phyloP scores from a whole-genome alignment of 2,888 invertebrate genomes.

The Cheilosia soror region DNA sequence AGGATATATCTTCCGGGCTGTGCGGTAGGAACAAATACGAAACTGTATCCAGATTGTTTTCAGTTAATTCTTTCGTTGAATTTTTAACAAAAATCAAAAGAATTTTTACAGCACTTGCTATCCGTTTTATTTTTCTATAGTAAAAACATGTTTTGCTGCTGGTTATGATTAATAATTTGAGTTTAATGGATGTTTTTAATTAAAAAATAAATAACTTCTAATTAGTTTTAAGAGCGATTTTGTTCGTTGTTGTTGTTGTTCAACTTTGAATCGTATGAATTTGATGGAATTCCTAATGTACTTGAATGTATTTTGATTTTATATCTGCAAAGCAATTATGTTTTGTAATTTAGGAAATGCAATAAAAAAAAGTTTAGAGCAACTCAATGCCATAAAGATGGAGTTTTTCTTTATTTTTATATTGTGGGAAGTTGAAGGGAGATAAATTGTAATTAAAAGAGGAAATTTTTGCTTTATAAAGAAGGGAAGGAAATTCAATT shows the following conservation, averaged over 20 bases:
- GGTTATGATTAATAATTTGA: slow-evolving; percentile 57
- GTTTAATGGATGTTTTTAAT: slow-evolving; percentile 59
- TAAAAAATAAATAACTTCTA: slow-evolving; percentile 57
- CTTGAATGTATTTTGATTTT: slow-evolving; percentile 8
- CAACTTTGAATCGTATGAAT: neutral
- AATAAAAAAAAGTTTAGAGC: neutral
- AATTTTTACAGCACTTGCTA: too few relatives aligned
- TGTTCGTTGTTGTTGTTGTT: neutral
- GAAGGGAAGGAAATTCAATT: too few relatives aligned
- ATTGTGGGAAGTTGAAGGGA: neutral
- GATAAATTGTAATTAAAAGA: too few relatives aligned
- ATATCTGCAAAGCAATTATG: slow-evolving; percentile 4
- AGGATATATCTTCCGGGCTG: slow-evolving; percentile 24
- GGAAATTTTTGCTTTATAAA: too few relatives aligned
- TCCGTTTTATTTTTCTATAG: too few relatives aligned
- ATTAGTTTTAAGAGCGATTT: slow-evolving; percentile 35
- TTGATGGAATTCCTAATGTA: slow-evolving; percentile 14
- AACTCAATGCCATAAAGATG: neutral
- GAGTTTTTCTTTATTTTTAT: neutral
- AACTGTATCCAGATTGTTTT: slow-evolving; percentile 12
- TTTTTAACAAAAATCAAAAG: too few relatives aligned
- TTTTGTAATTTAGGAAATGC: neutral
- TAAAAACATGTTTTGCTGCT: neutral
- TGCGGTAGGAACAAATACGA: slow-evolving; percentile 4
- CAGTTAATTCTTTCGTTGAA: too few relatives aligned